Evolutionary conservation across 2,113 vertebrate genomes (phyloP), one percentile per base, ranked within the genome.

Genomic region (Albula glossodonta): DNA sequence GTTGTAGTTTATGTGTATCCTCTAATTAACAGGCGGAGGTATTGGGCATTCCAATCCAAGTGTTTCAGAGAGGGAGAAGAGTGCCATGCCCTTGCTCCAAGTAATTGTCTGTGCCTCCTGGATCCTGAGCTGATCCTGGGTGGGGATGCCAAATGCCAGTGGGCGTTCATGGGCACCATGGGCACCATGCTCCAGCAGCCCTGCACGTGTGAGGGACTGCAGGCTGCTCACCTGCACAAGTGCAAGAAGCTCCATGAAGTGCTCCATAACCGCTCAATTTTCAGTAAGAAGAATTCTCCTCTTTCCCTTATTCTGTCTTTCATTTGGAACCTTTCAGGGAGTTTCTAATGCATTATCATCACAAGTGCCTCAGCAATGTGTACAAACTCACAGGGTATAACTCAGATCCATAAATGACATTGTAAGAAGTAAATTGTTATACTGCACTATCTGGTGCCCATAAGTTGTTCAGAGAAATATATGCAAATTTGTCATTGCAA

Each of bases 201-300:
- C 2, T 99, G 97, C 66, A 94, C 94, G 9, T 99, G 97, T 83
- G 90, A 91, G 53, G 85, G 92, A 22, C 0, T 93, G 6, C 82
- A 89, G 12, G 87, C 84, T 0, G 0, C 11, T 0, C 91, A 97
- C 84, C 92, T 95, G 2, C 41, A 90, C 77, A 83, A 92, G 50
- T 99, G 98, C 81, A 79, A 90, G 63, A 90, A 92, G 88, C 95
- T 97, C 90, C 93, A 95, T 3, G 91, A 96, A 2, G 92, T 96
- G 60, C 90, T 99, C 88, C 96, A 97, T 82, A 95, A 96, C 85
- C 96, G 93, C 82, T 95, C 96, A 50, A 95, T 93, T 89, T 97
- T 97, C 91, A 91, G 96, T 94, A 93, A 97, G 95, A 74, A 56
- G 31, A 41, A 41, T 41, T 41, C 31, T 41, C 31, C 31, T 41